A percentile compares a stretch with the other conserved stretches of the same genome.
These are phyloP conservation scores for Dipus sagitta DNA, from an alignment of 2,797 vertebrate species.

Conservation along the genomic window DNA sequence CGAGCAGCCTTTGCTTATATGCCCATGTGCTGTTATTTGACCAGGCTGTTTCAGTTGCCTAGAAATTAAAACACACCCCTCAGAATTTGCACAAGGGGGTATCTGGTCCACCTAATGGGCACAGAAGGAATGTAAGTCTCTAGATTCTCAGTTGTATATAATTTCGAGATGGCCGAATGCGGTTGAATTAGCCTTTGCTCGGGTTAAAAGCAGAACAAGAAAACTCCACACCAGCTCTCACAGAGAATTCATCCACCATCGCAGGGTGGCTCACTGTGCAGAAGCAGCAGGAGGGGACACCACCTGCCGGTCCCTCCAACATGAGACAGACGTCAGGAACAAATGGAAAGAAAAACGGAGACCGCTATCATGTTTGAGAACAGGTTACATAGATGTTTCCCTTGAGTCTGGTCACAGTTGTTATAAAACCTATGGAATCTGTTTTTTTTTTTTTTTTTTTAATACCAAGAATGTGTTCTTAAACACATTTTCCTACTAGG, in stretches of 20 bases:
- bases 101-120: background rate
- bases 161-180: slow-evolving; percentile 36
- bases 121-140: background rate
- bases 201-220: background rate
- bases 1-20: background rate
- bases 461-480: background rate
- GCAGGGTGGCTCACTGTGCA: background rate
- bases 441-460: background rate
- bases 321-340: background rate
- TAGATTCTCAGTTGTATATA: background rate
- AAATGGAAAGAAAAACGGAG: background rate
- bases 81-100: background rate
- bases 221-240: background rate
- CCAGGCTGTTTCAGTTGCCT: background rate
- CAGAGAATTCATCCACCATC: slow-evolving; percentile 22
- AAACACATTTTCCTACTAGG: background rate
- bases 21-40: background rate
- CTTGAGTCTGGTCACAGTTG: background rate
- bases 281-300: background rate
- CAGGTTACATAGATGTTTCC: background rate
- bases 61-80: background rate
- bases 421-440: background rate
- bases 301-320: background rate
- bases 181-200: slow-evolving; percentile 43
- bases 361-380: background rate